Base-by-base conservation (phyloP, 2,888 invertebrate species). In the Tenthredo distinguenda region DNA sequence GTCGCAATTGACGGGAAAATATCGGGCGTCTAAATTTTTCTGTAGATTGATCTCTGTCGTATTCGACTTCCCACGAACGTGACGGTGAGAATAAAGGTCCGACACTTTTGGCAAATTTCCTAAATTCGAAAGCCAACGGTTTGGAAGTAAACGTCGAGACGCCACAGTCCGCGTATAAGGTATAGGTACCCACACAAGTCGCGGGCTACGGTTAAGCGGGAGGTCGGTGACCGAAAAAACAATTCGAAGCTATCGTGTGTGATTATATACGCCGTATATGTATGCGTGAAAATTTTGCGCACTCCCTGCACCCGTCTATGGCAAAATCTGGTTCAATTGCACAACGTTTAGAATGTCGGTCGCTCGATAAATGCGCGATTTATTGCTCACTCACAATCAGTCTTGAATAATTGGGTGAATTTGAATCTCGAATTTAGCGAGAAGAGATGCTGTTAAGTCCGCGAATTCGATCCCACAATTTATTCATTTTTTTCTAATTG, bases 141-240 rank as follows among this genome's bases (percentile, higher is more conserved):
- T 77, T 81, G 12, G 58, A 58, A 1, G 15, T 6, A 10, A 81
- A 81, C 15, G 62, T 21, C 62, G 37, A 81, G 81, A 62, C 81
- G 40, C 50, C 55, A 55, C 15, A 18, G 18, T 18, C 31, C 43
- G 9, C 55, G 31, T 37, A 72, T 55, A n/a, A 47, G 18, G 31
- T 10, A 37, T 79, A n/a, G n/a, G n/a, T n/a, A 47, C 76, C 47
- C 76, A 76, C 43, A 47, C 76, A 26, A 76, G 76, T 74, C 47
- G n/a, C 18, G 37, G 37, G 71, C 31, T 55, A 50, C 77, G 77
- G 77, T 81, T 34, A 12, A 47, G 83, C 68, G 34, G 47, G 34
- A 55, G 83, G 83, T 83, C 83, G 47, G 4, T 71, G 83, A 83
- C 83, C 83, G 83, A 83, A 83, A 83, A 47, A 68, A 83, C 68